Base-by-base conservation (phyloP, 2,797 vertebrate species). In the Xenentodon cancila region DNA sequence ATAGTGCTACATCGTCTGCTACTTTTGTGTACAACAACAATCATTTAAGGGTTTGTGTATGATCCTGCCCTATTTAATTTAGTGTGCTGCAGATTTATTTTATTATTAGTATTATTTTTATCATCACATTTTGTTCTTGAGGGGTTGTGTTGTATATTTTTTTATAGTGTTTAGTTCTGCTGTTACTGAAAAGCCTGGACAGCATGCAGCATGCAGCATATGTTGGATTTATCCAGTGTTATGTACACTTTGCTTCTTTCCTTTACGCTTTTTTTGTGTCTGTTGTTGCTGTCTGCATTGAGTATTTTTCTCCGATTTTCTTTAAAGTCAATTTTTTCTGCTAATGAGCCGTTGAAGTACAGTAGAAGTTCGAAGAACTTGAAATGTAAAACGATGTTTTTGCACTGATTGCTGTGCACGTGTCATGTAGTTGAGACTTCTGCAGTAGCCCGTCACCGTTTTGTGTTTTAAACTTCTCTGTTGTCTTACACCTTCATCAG, bases 141-240 rank as follows among this genome's bases (percentile, higher is more conserved):
- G 59, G n/a, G n/a, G n/a, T n/a, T n/a, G n/a, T 67, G 53, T 74
- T 78, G 79, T 81, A 55, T 69, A 79, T 57, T 75, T 67, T 25
- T 42, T 78, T 68, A 80, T n/a, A n/a, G n/a, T n/a, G 81, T 79
- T 81, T 81, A 77, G 77, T 71, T 71, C 60, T 68, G 65, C 79
- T 61, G 74, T 53, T 59, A 74, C 70, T 77, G 76, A 80, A 66
- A 76, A 68, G 68, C 68, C 71, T 13, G 25, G 50, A 9, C 19
- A 18, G 45, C 59, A 59, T 51, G 51, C 70, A 75, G 79, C 65
- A 72, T 70, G 80, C 74, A 84, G 73, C 77, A 89, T 79, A 85
- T 75, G 13, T 59, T 69, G 56, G 50, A 57, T 70, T 40, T 71
- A 34, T 71, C 62, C 17, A 68, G 7, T 64, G 27, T 51, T 73